Base-by-base conservation (phyloP, 1,140 invertebrate genomes). In the Drosophila lacteicornis region DNA sequence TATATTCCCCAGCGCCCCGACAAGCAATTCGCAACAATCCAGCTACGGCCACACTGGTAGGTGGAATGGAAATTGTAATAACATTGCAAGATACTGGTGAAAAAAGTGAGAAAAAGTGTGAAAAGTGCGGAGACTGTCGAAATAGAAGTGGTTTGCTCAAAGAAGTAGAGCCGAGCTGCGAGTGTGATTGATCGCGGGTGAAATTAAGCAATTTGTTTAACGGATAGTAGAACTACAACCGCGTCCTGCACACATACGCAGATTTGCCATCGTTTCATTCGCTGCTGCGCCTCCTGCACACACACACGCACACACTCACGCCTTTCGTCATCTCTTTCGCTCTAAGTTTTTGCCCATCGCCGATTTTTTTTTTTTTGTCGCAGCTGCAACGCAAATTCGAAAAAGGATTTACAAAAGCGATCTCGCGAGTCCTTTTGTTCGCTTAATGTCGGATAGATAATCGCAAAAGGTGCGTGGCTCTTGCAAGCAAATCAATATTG, bases 351-450 rank as follows among this genome's bases (percentile, higher is more conserved):
- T 46, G 33, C 43, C 38, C 51, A 46, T 69, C 49, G 60, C 57
- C 60, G 65, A 36, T 36, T 40, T 43, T 77, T 63, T 19, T 19
- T 63, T 84, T 83, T 80, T 78, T 63, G 43, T 81, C 70, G 75
- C 85, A 88, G 84, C 85, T 88, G 85, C 85, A 90, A 90, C 85
- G 85, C 85, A 88, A 88, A 88, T 82, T 79, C 56, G 55, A 74
- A 75, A 84, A 79, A 88, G 85, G 78, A 90, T 82, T 55, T 19
- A 42, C 30, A 43, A 51, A 36, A 27, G 66, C 40, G 50, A 61
- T 77, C 70, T 36, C 38, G 38, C 55, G 51, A 40, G 68, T 83
- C 63, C 74, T 61, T 33, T 30, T 25, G 15, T 2, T 36, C 2
- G 7, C 7, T 25, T 50, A 1, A 19, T 8, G n/a, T 50, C 71